phyloP scores from a whole-genome alignment of 2,797 vertebrate genomes.

The Premnoplex brunnescens region DNA sequence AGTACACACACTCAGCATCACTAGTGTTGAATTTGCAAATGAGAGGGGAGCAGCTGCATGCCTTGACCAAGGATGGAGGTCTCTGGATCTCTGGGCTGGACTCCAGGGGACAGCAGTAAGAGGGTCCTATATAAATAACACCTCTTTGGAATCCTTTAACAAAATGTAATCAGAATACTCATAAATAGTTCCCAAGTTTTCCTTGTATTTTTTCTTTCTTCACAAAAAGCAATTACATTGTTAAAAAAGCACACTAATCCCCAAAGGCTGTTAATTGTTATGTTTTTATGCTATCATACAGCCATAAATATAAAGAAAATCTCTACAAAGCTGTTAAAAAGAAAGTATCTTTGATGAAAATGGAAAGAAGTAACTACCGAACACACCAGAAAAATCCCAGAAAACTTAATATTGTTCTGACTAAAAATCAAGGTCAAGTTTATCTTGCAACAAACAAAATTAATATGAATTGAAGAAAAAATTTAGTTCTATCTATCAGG shows the following conservation, averaged over 20 bases:
- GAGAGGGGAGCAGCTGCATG: neutral
- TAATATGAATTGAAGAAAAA: slow-evolving; percentile 20
- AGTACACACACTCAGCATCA: fast-evolving
- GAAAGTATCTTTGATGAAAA: slow-evolving; percentile 10
- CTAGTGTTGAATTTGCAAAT: neutral
- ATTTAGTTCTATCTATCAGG: neutral
- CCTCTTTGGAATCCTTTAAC: neutral
- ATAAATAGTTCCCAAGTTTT: neutral
- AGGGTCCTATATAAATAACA: neutral
- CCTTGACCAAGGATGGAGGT: fast-evolving
- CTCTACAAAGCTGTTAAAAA: slow-evolving; percentile 13
- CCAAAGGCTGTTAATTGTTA: neutral
- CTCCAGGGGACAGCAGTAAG: fast-evolving
- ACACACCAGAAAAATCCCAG: neutral
- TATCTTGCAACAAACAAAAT: neutral
- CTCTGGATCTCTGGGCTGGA: neutral
- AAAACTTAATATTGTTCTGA: neutral
- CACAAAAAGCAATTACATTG: slow-evolving; percentile 29
- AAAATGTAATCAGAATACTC: slow-evolving; percentile 19
- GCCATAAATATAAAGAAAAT: slow-evolving; percentile 5
- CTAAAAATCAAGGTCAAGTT: slow-evolving; percentile 14
- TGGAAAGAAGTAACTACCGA: neutral
- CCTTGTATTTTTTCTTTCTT: neutral
- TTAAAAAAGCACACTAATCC: slow-evolving; percentile 36
- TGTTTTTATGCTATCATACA: neutral